Evolutionary conservation across 1,140 invertebrate genomes (phyloP), one percentile per base, ranked within the genome.

Genomic region (Drosophila bocqueti): DNA sequence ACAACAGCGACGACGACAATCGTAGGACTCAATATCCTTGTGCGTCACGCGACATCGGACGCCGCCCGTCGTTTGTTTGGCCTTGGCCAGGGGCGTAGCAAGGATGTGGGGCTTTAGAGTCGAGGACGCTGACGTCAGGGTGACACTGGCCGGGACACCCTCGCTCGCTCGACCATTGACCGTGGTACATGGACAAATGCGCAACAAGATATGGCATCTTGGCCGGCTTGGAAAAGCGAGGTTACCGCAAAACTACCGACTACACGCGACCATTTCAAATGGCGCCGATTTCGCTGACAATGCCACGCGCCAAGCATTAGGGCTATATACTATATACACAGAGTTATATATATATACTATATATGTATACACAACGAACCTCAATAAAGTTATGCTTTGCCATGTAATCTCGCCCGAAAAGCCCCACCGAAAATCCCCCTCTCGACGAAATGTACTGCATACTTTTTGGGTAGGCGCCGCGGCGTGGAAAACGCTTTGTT

Each of bases 21-120:
- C 38, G 36, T 31, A 83, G 77, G 73, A 82, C 69, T 54, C 83
- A 72, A 83, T 86, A 87, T 80, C 72, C 80, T 80, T 83, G 74
- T 86, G 80, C 83, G 83, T 87, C 83, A 87, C 83, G 84, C 84
- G 84, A 87, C 81, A 83, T 78, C 66, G 73, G 67, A 66, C 65
- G 67, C 72, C 65, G 54, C 54, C 54, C 52, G 34, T 16, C 64
- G 50, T 67, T 73, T 89, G 84, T 83, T 87, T 87, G 83, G 83
- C 83, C 83, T 87, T 89, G 83, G 76, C 40, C 31, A 42, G 50
- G 49, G 79, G 50, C 52, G 60, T 26, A 73, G 83, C 76, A 72
- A 29, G 49, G 46, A 24, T 80, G 58, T 24, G 42, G 46, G 36
- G 29, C 3, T 4, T 16, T 38, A 11, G 8, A 34, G 16, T 34